Conservation (phyloP, 92 coral and sea anemone genomes). For the Paragorgia papillata region DNA sequence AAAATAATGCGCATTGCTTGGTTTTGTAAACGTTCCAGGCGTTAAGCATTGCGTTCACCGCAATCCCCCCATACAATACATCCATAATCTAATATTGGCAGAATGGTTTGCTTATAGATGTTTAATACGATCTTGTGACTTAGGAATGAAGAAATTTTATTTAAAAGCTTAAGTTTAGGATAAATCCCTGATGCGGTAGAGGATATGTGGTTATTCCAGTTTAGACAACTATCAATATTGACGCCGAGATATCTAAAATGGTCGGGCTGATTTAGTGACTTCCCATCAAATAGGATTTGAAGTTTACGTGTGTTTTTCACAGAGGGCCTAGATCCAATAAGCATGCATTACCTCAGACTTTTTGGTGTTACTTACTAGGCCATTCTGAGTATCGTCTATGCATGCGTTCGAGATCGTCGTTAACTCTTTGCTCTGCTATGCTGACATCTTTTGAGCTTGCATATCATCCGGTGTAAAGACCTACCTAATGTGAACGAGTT, state of each 20-base stretch:
- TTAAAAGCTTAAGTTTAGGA: constrained; percentile 51
- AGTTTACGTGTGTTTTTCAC: constrained; percentile 26
- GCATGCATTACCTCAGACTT: constrained; percentile 51
- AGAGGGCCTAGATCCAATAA: constrained; percentile 51
- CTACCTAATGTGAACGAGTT: too few relatives aligned
- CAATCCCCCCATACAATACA: too few relatives aligned
- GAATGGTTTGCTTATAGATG: constrained; percentile 54
- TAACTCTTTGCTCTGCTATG: constrained; percentile 33
- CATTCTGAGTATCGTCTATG: constrained; percentile 13
- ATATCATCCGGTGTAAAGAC: constrained; percentile 36
- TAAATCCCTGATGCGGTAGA: constrained; percentile 5
- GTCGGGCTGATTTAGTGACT: constrained; percentile 42
- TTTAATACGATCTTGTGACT: constrained; percentile 30
- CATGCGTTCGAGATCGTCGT: constrained; percentile 18
- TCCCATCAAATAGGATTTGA: constrained; percentile 40
- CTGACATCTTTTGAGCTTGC: constrained; percentile 42
- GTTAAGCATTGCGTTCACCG: constrained; percentile 13
- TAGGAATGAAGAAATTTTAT: constrained; percentile 37
- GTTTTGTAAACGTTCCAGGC: constrained; percentile 47
- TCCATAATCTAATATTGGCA: too few relatives aligned
- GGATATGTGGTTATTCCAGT: constrained; percentile 33
- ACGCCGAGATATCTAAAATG: constrained; percentile 42
- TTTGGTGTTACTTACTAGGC: constrained; percentile 47
- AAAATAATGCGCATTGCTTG: too few relatives aligned
- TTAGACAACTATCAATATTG: too few relatives aligned